Percentiles rank a stretch among this genome's conserved stretches.
phyloP scores from a whole-genome alignment of 2,888 invertebrate genomes.

The Drosophila tanythrix region DNA sequence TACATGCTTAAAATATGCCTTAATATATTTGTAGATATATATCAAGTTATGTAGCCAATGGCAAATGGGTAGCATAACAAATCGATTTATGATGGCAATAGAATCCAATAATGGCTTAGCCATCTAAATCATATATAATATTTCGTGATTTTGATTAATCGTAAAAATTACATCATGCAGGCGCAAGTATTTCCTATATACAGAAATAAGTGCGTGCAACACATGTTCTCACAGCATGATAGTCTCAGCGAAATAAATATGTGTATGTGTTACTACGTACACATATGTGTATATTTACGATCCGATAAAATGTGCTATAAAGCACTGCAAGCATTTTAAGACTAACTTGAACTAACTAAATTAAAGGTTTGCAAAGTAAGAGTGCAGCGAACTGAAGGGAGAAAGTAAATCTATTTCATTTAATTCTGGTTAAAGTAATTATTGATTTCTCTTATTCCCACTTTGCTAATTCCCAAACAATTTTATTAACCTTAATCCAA shows the following conservation, averaged over 20 bases:
- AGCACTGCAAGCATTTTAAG: background rate
- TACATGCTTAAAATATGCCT: background rate
- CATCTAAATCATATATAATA: background rate
- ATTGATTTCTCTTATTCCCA: background rate
- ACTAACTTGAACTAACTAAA: background rate
- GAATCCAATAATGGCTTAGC: background rate
- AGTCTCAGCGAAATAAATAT: background rate
- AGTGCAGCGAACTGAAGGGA: background rate
- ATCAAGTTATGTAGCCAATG: background rate
- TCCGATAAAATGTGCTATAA: background rate
- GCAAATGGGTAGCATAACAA: background rate
- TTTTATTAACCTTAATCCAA: background rate
- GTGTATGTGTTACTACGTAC: background rate
- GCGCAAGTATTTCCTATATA: background rate
- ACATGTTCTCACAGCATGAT: background rate
- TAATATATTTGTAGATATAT: background rate
- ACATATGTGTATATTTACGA: accelerated
- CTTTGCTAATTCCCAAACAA: background rate
- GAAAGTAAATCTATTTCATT: background rate
- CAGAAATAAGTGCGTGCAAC: background rate
- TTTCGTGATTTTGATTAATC: background rate
- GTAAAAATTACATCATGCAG: background rate
- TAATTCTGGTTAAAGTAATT: background rate
- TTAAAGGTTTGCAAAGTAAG: background rate
- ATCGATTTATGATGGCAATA: background rate